Conservation (phyloP, 2,113 vertebrate species). For the Micronycteris hirsuta region DNA sequence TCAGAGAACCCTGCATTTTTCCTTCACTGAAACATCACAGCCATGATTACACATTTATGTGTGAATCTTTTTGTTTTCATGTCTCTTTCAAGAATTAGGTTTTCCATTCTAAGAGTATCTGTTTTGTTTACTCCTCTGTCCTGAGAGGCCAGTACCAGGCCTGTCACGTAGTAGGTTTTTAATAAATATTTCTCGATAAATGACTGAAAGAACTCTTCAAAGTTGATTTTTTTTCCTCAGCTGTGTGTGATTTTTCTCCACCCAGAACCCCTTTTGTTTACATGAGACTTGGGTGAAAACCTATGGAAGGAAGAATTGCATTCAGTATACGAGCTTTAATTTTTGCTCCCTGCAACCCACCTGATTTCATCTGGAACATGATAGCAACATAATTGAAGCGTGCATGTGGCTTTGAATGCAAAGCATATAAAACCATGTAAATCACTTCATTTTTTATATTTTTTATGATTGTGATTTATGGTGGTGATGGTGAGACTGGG, state of each 20-base stretch:
- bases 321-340: neutral
- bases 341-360: neutral
- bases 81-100: neutral
- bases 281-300: neutral
- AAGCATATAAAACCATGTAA: neutral
- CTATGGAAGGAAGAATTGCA: neutral
- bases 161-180: neutral
- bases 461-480: constrained; percentile 60
- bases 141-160: neutral
- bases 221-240: constrained; percentile 14
- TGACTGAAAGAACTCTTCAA: neutral
- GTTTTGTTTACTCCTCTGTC: neutral
- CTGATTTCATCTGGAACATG: neutral
- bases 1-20: neutral
- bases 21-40: neutral
- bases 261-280: neutral
- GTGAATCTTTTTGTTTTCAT: neutral
- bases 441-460: neutral
- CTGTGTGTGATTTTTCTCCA: neutral
- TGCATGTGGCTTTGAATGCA: neutral
- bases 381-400: neutral
- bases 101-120: neutral
- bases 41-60: neutral
- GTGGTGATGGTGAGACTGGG: neutral
- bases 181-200: constrained; percentile 17